Base-by-base conservation (phyloP, 2,113 vertebrate species). In the Trichechus manatus region DNA sequence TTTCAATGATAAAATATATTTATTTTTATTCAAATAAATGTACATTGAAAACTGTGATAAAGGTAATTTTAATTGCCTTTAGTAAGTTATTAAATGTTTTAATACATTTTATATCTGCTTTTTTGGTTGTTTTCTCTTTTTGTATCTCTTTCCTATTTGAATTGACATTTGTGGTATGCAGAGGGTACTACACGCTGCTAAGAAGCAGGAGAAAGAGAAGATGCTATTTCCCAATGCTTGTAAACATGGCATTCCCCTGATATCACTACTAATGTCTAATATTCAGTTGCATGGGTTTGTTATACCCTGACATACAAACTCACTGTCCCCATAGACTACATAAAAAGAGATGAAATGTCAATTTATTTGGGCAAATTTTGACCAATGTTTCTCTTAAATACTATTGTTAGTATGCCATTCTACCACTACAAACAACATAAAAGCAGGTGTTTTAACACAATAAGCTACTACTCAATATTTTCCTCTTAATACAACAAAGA, bases 1-100 rank as follows among this genome's bases (percentile, higher is more conserved):
- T 90, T 90, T 95, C 79, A 92, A 47, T 66, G 44, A 91, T 77
- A 61, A 87, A 61, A 61, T 93, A 47, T 78, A n/a, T 63, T 77
- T 9, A 64, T 68, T 39, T 86, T 95, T 61, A 80, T 56, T 95
- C 14, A 87, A 95, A 59, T 83, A 15, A 94, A 31, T 85, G 79
- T 92, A 81, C 53, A 59, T 75, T 14, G 70, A 96, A 82, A 63
- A 44, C 15, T 56, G 6, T 75, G 14, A 31, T 81, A 87, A 92
- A 70, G 86, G 22, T 27, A 47, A 29, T 22, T 78, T 84, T 72
- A 77, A n/a, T 68, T 63, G 47, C 2, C n/a, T 87, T 89, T 75
- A 75, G 29, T 82, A 59, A 39, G 53, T 66, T 91, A 33, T 27
- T 9, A 78, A 93, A 20, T 80, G 59, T 85, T 92, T 95, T 2